phyloP scores from a whole-genome alignment of 2,888 invertebrate species.

The Caenorhabditis becei region DNA sequence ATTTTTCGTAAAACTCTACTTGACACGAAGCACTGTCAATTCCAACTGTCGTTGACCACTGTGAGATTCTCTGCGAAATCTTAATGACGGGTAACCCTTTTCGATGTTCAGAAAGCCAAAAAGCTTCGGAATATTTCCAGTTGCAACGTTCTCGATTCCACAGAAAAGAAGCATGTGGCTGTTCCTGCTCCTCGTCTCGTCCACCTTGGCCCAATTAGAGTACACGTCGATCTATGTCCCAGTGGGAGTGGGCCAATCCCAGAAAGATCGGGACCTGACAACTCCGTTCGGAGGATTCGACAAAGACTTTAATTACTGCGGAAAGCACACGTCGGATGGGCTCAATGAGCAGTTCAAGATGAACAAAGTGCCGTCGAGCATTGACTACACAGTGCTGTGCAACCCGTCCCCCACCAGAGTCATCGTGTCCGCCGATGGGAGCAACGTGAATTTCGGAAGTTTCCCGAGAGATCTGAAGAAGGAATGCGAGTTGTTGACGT shows the following conservation, averaged over 20 bases:
- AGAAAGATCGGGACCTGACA: background rate
- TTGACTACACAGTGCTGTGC: background rate
- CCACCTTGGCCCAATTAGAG: background rate
- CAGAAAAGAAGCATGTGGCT: background rate
- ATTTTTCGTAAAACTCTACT: too few species aligned
- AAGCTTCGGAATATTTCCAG: too few species aligned
- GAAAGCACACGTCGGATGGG: background rate
- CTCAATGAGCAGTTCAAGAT: slow-evolving; percentile 12
- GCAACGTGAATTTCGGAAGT: background rate
- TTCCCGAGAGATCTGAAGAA: slow-evolving; percentile 5
- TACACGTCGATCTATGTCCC: background rate
- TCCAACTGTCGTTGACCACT: background rate
- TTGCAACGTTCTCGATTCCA: background rate
- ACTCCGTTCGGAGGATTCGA: background rate
- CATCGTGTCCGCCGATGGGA: background rate
- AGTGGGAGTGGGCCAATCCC: background rate
- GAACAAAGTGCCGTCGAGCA: background rate
- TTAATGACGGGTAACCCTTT: background rate
- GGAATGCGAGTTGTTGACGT: slow-evolving; percentile 29
- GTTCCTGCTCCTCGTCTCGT: background rate
- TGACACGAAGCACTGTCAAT: background rate
- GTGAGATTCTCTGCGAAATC: background rate
- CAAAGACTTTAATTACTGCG: background rate
- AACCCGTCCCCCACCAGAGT: background rate
- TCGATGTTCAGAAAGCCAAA: background rate